These are phyloP conservation scores for Drosophila kokeensis DNA, from an alignment of 2,888 invertebrate genomes.

Conservation along the genomic window DNA sequence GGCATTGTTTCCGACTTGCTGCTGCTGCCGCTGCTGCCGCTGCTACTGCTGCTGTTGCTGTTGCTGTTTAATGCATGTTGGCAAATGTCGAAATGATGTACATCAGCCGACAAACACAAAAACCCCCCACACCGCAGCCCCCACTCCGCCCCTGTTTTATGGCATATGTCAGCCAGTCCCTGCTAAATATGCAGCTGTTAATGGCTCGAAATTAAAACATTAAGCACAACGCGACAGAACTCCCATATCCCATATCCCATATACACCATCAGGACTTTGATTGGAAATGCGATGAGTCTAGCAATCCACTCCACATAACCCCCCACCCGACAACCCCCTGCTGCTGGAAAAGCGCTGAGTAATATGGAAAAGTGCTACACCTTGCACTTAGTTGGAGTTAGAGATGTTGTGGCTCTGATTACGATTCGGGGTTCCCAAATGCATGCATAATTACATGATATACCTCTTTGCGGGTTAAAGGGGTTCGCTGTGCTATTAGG, in stretches of 20 bases:
- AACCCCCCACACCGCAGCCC: neutral
- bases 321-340: neutral
- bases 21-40: slow-evolving; percentile 24
- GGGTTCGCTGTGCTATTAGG: slow-evolving; percentile 29
- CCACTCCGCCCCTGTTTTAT: slow-evolving; percentile 2
- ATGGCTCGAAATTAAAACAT: slow-evolving; percentile 77
- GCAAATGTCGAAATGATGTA: slow-evolving; percentile 77
- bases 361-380: slow-evolving; percentile 70
- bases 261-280: slow-evolving; percentile 56
- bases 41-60: slow-evolving; percentile 36
- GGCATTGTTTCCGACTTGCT: slow-evolving; percentile 73
- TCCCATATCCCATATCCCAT: neutral
- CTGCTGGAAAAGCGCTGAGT: slow-evolving; percentile 64
- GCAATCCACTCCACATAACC: neutral
- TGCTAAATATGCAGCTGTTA: slow-evolving; percentile 74
- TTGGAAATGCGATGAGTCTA: slow-evolving; percentile 60
- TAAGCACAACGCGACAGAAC: slow-evolving; percentile 58
- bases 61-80: slow-evolving; percentile 75
- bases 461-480: slow-evolving; percentile 31
- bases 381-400: slow-evolving; percentile 47
- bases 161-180: slow-evolving; percentile 61
- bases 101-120: slow-evolving; percentile 43
- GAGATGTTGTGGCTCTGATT: slow-evolving; percentile 40
- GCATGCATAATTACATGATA: slow-evolving; percentile 48
- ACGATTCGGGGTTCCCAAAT: slow-evolving; percentile 16